These are phyloP conservation scores for Pelvicachromis taeniatus DNA, from an alignment of 2,113 vertebrate species.

Conservation along the genomic window DNA sequence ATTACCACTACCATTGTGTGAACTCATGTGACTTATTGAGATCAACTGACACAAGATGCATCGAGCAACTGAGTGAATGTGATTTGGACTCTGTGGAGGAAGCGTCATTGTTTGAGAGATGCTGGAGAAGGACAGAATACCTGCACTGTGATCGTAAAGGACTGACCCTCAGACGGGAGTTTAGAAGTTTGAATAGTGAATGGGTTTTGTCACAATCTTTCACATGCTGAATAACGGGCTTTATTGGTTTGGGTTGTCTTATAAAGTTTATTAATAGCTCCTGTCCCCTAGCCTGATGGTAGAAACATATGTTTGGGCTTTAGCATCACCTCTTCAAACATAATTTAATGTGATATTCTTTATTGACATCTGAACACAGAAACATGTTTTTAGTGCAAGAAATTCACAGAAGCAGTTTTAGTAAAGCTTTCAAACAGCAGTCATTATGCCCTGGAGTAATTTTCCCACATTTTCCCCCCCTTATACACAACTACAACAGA, in stretches of 20 bases:
- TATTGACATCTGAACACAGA: background rate
- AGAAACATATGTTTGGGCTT: background rate
- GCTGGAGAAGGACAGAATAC: background rate
- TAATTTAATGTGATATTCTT: background rate
- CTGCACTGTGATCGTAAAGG: background rate
- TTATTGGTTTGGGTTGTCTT: background rate
- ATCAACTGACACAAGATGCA: background rate
- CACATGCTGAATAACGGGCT: background rate
- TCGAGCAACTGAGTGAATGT: background rate
- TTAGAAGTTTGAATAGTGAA: background rate
- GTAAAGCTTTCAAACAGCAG: background rate
- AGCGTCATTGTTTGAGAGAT: background rate
- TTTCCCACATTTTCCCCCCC: background rate
- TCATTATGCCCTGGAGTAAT: rapidly evolving
- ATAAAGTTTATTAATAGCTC: background rate
- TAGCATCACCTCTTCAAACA: background rate
- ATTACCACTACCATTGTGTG: background rate
- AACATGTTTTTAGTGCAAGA: background rate
- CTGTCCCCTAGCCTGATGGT: background rate
- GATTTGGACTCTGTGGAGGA: background rate
- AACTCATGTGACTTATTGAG: background rate
- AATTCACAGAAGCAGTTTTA: background rate
- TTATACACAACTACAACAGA: background rate
- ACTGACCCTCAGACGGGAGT: background rate
- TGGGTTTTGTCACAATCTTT: background rate